Evolutionary conservation across 2,888 invertebrate species (phyloP), one percentile per base, ranked within the genome.

Genomic region (Pseudanteris insignis): DNA sequence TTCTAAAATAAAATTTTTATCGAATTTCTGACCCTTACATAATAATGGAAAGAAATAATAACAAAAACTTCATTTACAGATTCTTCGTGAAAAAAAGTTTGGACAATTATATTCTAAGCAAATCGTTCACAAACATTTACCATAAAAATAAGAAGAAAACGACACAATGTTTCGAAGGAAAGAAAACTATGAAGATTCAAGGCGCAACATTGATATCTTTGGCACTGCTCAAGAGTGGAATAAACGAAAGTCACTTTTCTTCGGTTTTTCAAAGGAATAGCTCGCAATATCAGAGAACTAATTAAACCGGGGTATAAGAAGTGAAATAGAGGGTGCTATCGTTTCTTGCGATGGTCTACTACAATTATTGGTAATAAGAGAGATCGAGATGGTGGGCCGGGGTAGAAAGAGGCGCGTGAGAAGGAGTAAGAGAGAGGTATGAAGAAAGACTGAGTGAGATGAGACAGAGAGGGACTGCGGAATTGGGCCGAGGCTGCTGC

Each of bases 251-350:
- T 54, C 28, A 38, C 29, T 54, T 64, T 65, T 64, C 63, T 64
- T 34, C 65, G 38, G 67, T 69, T 70, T 54, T 54, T 57, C 62
- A 69, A 41, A 58, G 63, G 75, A 74, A 76, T 74, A 75, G 72
- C 67, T 44, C 66, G 73, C 68, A 76, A 76, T 76, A 75, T 76
- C 73, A 69, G 67, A 62, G 69, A 75, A 76, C 76, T 76, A 77
- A 76, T 77, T 77, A 76, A 77, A 76, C 73, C 72, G 67, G 68
- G 69, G 70, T 71, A 71, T 74, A 73, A 75, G 75, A 75, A 76
- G 74, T 75, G 71, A 75, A 76, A 75, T 73, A 70, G 73, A 74
- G 69, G 70, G 61, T 67, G 70, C 71, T 72, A 72, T 73, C 71
- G 73, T 71, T n/a, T 71, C 69, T 68, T 66, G 57, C 65, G 69